These are phyloP conservation scores for Eulithis testata DNA, from an alignment of 2,888 invertebrate species.

Conservation along the genomic window DNA sequence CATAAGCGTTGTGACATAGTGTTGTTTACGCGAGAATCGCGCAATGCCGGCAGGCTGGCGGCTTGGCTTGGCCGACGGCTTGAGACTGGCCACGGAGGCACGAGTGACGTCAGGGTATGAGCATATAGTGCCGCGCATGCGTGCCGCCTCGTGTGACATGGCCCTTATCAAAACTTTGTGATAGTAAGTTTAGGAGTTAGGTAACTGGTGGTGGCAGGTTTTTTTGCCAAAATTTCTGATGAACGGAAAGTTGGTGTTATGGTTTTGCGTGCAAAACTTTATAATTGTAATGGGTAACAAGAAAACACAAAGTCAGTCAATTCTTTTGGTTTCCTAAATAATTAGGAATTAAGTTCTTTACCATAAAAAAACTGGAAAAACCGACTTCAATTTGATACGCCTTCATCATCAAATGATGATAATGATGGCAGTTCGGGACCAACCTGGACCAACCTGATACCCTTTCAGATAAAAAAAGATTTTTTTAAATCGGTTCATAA, in stretches of 20 bases:
- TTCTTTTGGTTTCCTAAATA: neutral
- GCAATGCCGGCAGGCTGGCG: constrained; percentile 59
- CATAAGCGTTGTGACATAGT: constrained; percentile 46
- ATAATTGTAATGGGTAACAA: constrained; percentile 1
- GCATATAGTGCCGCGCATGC: constrained; percentile 48
- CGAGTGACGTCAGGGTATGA: constrained; percentile 60
- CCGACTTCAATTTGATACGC: too few relatives aligned
- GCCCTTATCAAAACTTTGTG: constrained; percentile 43
- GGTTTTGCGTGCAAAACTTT: constrained; percentile 33
- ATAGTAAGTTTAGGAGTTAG: constrained; percentile 40
- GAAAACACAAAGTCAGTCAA: too few relatives aligned
- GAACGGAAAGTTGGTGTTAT: constrained; percentile 34
- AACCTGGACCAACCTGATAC: too few relatives aligned
- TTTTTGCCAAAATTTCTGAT: constrained; percentile 40
- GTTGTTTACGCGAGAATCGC: constrained; percentile 67
- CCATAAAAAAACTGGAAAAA: too few relatives aligned
- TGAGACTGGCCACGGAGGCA: constrained; percentile 54
- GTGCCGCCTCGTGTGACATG: constrained; percentile 36
- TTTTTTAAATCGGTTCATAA: too few relatives aligned
- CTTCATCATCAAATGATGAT: too few relatives aligned
- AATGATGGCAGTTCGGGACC: too few relatives aligned
- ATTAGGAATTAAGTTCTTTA: too few relatives aligned
- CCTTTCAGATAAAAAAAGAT: too few relatives aligned
- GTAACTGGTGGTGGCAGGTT: constrained; percentile 38
- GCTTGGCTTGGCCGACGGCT: constrained; percentile 55